Evolutionary conservation across 1,140 invertebrate genomes (phyloP).

Genomic region (Eupristina koningsbergeri): DNA sequence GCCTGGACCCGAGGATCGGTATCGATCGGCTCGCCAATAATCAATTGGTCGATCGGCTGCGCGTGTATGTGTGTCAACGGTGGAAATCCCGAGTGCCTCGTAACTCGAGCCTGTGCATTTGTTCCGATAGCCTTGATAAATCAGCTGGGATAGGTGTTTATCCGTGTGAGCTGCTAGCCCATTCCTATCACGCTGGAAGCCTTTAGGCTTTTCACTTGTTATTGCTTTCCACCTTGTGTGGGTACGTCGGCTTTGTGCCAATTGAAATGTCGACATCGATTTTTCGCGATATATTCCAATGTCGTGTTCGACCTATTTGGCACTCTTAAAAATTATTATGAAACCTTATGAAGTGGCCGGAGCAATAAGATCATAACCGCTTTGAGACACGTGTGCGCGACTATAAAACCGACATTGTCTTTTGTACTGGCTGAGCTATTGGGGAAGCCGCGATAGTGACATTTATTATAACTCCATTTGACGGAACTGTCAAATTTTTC

Average conservation of each 20-base stretch:
- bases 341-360: background rate
- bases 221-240: background rate
- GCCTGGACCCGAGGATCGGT: background rate
- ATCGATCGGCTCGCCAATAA: background rate
- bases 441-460: background rate
- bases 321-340: background rate
- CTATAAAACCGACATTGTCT: no score
- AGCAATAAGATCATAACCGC: background rate
- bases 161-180: background rate
- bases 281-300: background rate
- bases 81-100: constrained; percentile 10
- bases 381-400: no score
- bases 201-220: background rate
- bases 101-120: background rate
- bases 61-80: background rate
- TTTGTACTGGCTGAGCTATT: background rate
- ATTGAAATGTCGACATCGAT: constrained; percentile 18
- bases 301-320: background rate
- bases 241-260: background rate
- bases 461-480: background rate
- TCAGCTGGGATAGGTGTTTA: background rate
- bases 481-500: background rate
- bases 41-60: background rate
- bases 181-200: background rate
- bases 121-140: background rate